Evolutionary conservation across 2,797 vertebrate species (phyloP), one percentile per base, ranked within the genome.

Genomic region (Threskiornis aethiopicus): DNA sequence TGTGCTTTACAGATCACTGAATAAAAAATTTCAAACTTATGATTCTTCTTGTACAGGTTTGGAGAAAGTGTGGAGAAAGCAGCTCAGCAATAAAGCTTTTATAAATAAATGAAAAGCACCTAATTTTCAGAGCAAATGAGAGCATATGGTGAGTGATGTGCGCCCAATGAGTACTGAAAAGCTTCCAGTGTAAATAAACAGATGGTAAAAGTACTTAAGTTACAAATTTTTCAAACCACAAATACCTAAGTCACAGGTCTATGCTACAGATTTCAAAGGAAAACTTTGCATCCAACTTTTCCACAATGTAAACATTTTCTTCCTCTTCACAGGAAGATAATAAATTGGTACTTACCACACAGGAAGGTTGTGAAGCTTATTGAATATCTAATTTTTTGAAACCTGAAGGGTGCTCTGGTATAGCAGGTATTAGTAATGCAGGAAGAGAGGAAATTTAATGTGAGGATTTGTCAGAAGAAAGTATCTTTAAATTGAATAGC

Each of bases 161-260:
- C 46, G 95, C 49, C 61, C 95, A 67, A 87, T 58, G 79, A 83
- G 75, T 37, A 44, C 58, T 87, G 76, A 93, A 96, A 93, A 72
- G 24, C 49, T 93, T 94, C 71, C 87, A 93, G n/a, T 39, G 41
- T 92, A 95, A 96, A 96, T 84, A 95, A 95, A 81, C 65, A 93
- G 79, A 75, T 55, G 82, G 85, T 88, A 84, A 94, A 96, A 89
- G 92, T 80, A 90, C 72, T 93, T 78, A 57, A 69, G 37, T 59
- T 92, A 75, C 44, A 71, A 47, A 59, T 91, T 91, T 95, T 91
- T 85, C 84, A 93, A 85, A 87, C 78, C 82, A 57, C 67, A 67
- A 47, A 59, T 95, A 79, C 90, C 54, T 61, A 72, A 86, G n/a
- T 70, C 69, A 13, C 69, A 78, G 65, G 41, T 72, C 70, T 78